Base-by-base conservation (phyloP, 1,140 invertebrate species). In the Philotrypesis tridentata region DNA sequence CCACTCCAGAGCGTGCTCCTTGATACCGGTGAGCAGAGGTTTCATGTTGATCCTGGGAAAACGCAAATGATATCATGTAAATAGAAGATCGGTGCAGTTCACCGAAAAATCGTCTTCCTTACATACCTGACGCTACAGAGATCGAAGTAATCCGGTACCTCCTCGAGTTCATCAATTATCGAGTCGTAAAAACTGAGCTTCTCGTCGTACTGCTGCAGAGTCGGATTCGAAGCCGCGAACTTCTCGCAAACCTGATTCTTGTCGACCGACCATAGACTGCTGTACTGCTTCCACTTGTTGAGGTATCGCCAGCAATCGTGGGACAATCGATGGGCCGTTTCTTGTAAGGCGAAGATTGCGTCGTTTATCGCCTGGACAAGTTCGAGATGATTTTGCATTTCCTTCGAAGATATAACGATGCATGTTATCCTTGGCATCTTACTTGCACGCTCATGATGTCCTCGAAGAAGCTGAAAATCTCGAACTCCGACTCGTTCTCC, bases 101-200 rank as follows among this genome's bases (percentile, higher is more conserved):
- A 31, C 0, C 27, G 27, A 67, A 67, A 76, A n/a, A n/a, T n/a
- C n/a, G n/a, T n/a, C n/a, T 80, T 33, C 14, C 55, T 63, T 80
- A 65, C 11, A 29, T 87, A 91, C 91, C 94, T 92, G 60, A 96
- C 93, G 77, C 94, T 94, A 8, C 90, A 92, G 29, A 96, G 90
- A 85, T 96, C 93, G 7, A 94, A 90, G 85, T 93, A 94, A 78
- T 92, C 89, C 14, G 91, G 87, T 85, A 94, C 93, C 3, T 93
- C 92, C 11, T 94, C 86, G 43, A 97, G 88, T 83, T 96, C 95
- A 3, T 94, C 91, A n/a, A 96, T 94, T 11, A 97, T 95, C 77
- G 94, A 93, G 85, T 94, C 94, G 89, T 97, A 98, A 90, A 96
- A 96, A 86, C 94, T 94, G 85, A 98, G 95, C 90, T 96, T 96